Base-by-base conservation (phyloP, 2,113 vertebrate genomes). In the Tupaia tana region DNA sequence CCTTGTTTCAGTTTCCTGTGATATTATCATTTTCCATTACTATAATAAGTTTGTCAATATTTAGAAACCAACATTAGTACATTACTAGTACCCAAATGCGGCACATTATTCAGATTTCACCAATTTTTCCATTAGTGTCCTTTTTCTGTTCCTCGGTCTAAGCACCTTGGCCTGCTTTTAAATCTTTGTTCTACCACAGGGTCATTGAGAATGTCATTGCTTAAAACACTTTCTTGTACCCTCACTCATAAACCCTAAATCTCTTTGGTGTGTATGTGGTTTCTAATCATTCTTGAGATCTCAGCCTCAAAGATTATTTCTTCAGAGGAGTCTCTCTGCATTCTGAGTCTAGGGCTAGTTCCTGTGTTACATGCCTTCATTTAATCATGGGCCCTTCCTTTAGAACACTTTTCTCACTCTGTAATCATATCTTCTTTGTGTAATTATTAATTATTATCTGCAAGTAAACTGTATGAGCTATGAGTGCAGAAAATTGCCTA, bases 71-170 rank as follows among this genome's bases (percentile, higher is more conserved):
- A 64, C 14, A 86, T 63, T 10, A 31, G 24, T 77, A 18, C 14
- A 56, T 89, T 78, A 63, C n/a, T 75, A 61, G 61, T 31, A 93
- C 31, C 34, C 91, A 73, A 93, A 84, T 14, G 27, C 29, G 52
- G 56, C 43, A 24, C 3, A n/a, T 87, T 90, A 85, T 93, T 95
- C 74, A 85, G 56, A 92, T 87, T 84, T 84, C 9, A 59, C 13
- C 12, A 66, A 9, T 77, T 90, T 96, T 97, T 90, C 64, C 27
- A 75, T 81, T 52, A 70, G 34, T 59, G 24, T 82, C 18, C n/a
- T 79, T 82, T 79, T 95, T 63, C 34, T 31, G 11, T 92, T 96
- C 29, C 66, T 79, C 25, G 24, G 82, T 92, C 29, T 86, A 86
- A 52, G 79, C 54, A 74, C n/a, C 6, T 66, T 34, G 63, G 12